Evolutionary conservation across 2,888 invertebrate species (phyloP).

Genomic region (Mimachlamys varia): DNA sequence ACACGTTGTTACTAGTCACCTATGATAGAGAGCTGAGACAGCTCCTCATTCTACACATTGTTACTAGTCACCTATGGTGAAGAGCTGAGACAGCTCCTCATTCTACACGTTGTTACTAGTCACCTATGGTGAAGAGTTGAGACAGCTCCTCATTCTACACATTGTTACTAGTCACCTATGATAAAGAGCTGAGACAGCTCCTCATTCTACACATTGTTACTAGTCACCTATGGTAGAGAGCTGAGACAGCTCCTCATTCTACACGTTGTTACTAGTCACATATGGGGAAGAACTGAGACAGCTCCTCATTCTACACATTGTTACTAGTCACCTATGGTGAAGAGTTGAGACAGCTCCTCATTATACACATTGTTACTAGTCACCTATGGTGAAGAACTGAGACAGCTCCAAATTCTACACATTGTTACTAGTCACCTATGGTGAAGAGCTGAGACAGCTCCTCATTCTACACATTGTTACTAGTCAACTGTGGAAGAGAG

Average conservation of each 20-base stretch:
- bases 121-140: slow-evolving; percentile 64
- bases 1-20: too few relatives aligned
- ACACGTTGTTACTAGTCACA: too few relatives aligned
- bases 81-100: slow-evolving; percentile 69
- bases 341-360: slow-evolving; percentile 69
- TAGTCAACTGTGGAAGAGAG: slow-evolving; percentile 62
- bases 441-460: slow-evolving; percentile 70
- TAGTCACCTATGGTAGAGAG: slow-evolving; percentile 62
- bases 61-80: slow-evolving; percentile 55
- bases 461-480: too few relatives aligned
- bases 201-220: too few relatives aligned
- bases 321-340: slow-evolving; percentile 55
- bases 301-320: too few relatives aligned
- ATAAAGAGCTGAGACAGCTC: slow-evolving; percentile 70
- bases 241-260: slow-evolving; percentile 67
- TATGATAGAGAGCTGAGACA: slow-evolving; percentile 68
- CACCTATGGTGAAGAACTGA: slow-evolving; percentile 64
- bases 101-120: too few relatives aligned
- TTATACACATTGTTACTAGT: too few relatives aligned
- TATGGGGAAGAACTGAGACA: slow-evolving; percentile 69
- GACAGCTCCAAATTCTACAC: slow-evolving; percentile 67
- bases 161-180: slow-evolving; percentile 42
- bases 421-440: slow-evolving; percentile 42
- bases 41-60: too few relatives aligned
- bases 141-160: slow-evolving; percentile 69